These are phyloP conservation scores for Phenacoccus solenopsis DNA, from an alignment of 1,140 invertebrate genomes.

Conservation along the genomic window DNA sequence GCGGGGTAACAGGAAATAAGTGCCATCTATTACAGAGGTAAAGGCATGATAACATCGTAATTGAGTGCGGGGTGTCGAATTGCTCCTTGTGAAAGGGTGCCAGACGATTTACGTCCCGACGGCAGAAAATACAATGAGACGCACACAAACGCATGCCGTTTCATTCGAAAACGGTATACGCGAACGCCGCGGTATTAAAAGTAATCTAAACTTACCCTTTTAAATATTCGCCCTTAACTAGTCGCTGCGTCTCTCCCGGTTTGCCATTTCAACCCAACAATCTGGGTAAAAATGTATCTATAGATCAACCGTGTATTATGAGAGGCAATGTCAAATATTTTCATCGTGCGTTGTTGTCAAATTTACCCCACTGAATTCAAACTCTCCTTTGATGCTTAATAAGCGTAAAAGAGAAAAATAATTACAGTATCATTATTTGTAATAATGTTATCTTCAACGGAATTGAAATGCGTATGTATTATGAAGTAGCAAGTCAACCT, in stretches of 20 bases:
- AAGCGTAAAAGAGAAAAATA: too few species aligned
- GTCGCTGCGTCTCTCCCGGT: background rate
- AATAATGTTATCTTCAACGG: too few species aligned
- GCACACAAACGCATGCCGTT: background rate
- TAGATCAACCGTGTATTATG: too few species aligned
- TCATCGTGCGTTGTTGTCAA: too few species aligned
- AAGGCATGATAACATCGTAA: conserved; percentile 17
- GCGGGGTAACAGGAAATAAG: conserved; percentile 9
- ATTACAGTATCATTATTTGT: too few species aligned
- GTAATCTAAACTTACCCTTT: conserved; percentile 2
- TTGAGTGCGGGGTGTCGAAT: conserved; percentile 15
- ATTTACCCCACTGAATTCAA: too few species aligned
- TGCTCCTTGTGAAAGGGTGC: background rate
- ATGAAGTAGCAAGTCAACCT: too few species aligned
- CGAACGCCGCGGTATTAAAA: background rate
- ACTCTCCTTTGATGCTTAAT: too few species aligned
- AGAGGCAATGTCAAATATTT: too few species aligned
- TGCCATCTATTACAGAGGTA: conserved; percentile 17
- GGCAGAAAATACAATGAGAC: conserved; percentile 1
- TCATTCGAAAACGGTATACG: background rate
- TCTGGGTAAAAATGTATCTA: too few species aligned
- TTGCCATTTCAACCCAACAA: background rate
- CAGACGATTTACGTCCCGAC: conserved; percentile 12
- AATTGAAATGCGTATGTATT: too few species aligned
- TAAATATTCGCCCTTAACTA: background rate